Evolutionary conservation across 2,888 invertebrate species (phyloP).

Genomic region (Unio delphinus): DNA sequence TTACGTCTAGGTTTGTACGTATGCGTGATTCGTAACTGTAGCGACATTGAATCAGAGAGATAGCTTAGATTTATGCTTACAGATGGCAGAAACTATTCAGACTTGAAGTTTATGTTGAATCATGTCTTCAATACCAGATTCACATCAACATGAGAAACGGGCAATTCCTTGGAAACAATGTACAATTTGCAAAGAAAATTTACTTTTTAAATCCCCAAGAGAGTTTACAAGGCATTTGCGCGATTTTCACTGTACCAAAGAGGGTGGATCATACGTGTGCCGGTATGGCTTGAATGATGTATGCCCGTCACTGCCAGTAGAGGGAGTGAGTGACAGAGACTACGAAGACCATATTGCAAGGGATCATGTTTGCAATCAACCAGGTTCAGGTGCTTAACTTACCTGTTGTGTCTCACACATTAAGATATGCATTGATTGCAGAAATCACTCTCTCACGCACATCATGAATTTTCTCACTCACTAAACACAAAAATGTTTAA

Average conservation of each 20-base stretch:
- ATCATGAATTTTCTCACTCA: neutral
- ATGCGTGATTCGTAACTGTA: too few relatives aligned
- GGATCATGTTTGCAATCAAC: slow-evolving; percentile 72
- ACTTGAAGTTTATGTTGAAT: too few relatives aligned
- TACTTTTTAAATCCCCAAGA: slow-evolving; percentile 62
- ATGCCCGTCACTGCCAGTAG: slow-evolving; percentile 88
- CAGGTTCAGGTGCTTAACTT: slow-evolving; percentile 5
- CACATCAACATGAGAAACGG: neutral
- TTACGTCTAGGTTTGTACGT: too few relatives aligned
- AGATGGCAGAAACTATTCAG: too few relatives aligned
- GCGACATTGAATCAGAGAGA: too few relatives aligned
- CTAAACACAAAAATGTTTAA: slow-evolving; percentile 7
- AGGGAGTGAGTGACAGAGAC: slow-evolving; percentile 89
- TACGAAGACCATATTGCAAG: slow-evolving; percentile 88
- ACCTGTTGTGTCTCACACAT: too few relatives aligned
- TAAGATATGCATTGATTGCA: too few relatives aligned
- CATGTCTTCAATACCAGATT: neutral
- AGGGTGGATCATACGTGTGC: slow-evolving; percentile 89
- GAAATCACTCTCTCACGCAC: neutral
- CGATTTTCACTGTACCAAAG: slow-evolving; percentile 85
- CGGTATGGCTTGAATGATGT: slow-evolving; percentile 90
- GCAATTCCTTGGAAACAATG: slow-evolving; percentile 56
- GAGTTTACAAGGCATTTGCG: slow-evolving; percentile 81
- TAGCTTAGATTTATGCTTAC: too few relatives aligned
- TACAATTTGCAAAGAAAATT: slow-evolving; percentile 46